Evolutionary conservation across 2,113 vertebrate genomes (phyloP).

Genomic region (Pedetes capensis): DNA sequence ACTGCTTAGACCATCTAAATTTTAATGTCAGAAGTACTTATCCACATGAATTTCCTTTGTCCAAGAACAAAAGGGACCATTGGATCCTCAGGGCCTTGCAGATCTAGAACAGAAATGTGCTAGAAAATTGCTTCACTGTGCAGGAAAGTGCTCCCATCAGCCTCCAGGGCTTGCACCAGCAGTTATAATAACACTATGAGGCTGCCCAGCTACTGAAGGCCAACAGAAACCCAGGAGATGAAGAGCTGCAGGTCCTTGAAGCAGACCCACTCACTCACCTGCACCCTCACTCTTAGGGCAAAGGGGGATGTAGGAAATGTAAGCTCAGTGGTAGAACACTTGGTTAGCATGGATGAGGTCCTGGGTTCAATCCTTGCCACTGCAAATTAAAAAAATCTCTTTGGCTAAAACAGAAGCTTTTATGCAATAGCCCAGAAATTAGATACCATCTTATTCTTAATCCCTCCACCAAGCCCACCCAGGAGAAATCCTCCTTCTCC

Average conservation of each 20-base stretch:
- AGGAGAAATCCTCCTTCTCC: not conserved
- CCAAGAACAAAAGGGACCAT: conserved; percentile 32
- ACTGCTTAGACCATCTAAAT: not conserved
- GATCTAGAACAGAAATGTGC: not conserved
- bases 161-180: not conserved
- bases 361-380: too few relatives aligned
- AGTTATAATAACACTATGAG: not conserved
- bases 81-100: not conserved
- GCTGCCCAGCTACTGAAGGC: not conserved
- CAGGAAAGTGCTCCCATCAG: not conserved
- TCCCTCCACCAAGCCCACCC: not conserved
- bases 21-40: conserved; percentile 52
- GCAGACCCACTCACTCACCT: not conserved
- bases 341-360: not conserved
- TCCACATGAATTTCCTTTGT: conserved; percentile 20
- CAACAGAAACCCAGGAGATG: not conserved
- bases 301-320: not conserved
- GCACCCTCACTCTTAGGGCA: not conserved
- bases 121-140: not conserved
- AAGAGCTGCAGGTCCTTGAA: rapidly evolving
- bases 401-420: not conserved
- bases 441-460: not conserved
- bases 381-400: not conserved
- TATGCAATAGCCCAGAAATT: not conserved
- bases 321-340: not conserved